Evolutionary conservation across 2,888 invertebrate genomes (phyloP).

Genomic region (Coelopa pilipes): DNA sequence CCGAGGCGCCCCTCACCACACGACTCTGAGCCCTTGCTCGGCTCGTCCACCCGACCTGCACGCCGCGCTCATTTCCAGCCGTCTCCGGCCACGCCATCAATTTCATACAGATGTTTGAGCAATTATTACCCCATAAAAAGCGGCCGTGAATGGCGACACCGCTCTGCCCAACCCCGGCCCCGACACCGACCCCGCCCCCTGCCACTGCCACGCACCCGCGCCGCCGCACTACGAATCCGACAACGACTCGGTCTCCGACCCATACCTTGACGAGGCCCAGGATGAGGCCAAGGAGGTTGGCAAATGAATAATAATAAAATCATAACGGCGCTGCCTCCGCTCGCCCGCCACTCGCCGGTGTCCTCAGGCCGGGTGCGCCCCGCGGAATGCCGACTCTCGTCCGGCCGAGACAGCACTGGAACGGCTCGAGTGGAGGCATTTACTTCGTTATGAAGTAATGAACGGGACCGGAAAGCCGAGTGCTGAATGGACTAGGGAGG

Average conservation of each 20-base stretch:
- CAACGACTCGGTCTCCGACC: neutral
- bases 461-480: constrained; percentile 1
- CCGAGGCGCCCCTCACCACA: too few species aligned
- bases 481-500: too few species aligned
- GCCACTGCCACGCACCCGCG: neutral
- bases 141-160: constrained; percentile 28
- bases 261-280: constrained; percentile 31
- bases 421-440: constrained; percentile 26
- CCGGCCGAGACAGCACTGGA: too few species aligned
- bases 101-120: constrained; percentile 36
- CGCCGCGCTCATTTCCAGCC: constrained; percentile 16
- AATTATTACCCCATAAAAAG: constrained; percentile 34
- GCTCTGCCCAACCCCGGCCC: neutral
- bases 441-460: constrained; percentile 36
- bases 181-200: neutral
- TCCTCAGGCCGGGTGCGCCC: constrained; percentile 6
- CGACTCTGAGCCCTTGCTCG: too few species aligned
- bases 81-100: constrained; percentile 27
- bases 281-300: neutral
- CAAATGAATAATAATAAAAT: constrained; percentile 35
- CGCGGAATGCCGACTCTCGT: too few species aligned
- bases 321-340: constrained; percentile 28
- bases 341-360: neutral
- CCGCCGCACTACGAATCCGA: too few species aligned
- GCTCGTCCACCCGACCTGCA: neutral